Percentiles rank a stretch among this genome's conserved stretches.
Evolutionary conservation across 2,113 vertebrate genomes (phyloP).

Genomic region (Rhinichthys klamathensis): DNA sequence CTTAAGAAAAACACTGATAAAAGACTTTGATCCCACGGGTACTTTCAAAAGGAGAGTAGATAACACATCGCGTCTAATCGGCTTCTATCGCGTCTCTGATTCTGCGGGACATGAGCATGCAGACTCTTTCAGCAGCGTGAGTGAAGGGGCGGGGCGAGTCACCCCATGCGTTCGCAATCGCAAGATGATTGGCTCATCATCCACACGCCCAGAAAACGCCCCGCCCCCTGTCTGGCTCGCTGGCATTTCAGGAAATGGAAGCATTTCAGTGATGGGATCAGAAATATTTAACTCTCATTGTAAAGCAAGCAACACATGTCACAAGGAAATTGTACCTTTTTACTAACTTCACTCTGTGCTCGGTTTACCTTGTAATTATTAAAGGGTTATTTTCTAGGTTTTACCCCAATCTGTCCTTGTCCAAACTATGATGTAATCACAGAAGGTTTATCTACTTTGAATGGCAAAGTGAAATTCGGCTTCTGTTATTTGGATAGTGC

Average conservation of each 20-base stretch:
- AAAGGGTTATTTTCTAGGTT: not conserved
- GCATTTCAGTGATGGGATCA: not conserved
- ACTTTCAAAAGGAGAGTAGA: not conserved
- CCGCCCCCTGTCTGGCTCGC: constrained; percentile 58
- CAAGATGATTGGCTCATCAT: constrained; percentile 51
- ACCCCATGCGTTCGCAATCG: constrained; percentile 43
- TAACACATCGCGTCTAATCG: not conserved
- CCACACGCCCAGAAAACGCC: constrained; percentile 68
- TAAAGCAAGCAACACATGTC: not conserved
- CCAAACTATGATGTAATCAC: constrained; percentile 30
- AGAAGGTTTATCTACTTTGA: not conserved
- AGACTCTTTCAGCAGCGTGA: constrained; percentile 59
- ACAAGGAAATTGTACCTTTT: not conserved
- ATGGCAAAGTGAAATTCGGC: constrained; percentile 24
- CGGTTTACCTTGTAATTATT: not conserved
- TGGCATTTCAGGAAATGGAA: constrained; percentile 25
- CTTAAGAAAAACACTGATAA: not conserved
- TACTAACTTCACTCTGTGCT: not conserved
- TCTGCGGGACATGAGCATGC: constrained; percentile 57
- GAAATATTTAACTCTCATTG: not conserved
- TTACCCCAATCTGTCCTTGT: not conserved
- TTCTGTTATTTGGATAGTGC: constrained; percentile 36
- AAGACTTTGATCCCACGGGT: not conserved
- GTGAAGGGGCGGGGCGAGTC: constrained; percentile 47
- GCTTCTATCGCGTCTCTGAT: constrained; percentile 18